Conservation (phyloP, 2,888 invertebrate genomes). For the Caenorhabditis macrosperma region DNA sequence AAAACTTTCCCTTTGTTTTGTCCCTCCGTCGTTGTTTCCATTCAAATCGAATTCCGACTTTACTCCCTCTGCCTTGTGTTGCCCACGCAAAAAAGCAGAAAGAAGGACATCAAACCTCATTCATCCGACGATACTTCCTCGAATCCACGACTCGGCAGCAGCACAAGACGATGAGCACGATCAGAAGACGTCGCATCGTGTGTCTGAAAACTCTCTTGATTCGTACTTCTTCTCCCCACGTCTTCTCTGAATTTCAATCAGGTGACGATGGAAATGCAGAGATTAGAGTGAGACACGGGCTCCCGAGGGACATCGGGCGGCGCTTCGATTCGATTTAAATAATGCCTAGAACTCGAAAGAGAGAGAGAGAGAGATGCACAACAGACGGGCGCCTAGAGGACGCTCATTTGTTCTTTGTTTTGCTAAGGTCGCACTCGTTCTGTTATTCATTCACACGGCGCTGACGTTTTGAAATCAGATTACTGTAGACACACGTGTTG, state of each 20-base stretch:
- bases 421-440: no score
- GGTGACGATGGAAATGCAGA: constrained; percentile 3
- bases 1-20: constrained; percentile 12
- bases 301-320: neutral
- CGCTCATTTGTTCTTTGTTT: no score
- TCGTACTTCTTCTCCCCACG: neutral
- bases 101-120: constrained; percentile 55
- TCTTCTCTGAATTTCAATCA: constrained; percentile 17
- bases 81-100: constrained; percentile 6
- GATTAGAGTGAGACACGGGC: neutral
- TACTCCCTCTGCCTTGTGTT: neutral
- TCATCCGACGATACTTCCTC: constrained; percentile 53
- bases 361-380: no score
- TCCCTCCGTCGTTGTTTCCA: neutral
- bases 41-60: constrained; percentile 8
- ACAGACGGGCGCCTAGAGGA: no score
- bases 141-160: constrained; percentile 13
- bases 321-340: constrained; percentile 14
- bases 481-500: no score
- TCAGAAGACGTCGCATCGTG: constrained; percentile 23
- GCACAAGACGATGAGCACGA: neutral
- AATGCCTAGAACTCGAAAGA: neutral
- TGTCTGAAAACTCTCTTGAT: constrained; percentile 30
- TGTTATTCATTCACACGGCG: no score
- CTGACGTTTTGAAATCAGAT: no score